Percentiles rank a stretch among this genome's conserved stretches.
Conservation (phyloP, 1,140 invertebrate species). For the Potamilus streckersoni region DNA sequence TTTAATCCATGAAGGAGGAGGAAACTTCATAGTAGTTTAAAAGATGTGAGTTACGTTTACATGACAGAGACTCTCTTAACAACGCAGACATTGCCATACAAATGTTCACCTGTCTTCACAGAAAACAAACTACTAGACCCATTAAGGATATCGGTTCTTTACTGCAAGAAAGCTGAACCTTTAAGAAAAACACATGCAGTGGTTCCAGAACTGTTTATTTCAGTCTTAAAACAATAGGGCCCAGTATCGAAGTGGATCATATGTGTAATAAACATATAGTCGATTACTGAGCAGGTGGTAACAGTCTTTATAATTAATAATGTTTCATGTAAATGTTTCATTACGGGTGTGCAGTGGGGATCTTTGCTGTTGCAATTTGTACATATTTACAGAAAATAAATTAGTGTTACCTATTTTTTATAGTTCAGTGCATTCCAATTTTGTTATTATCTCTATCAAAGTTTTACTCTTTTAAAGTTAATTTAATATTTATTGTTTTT, state of each 20-base stretch:
- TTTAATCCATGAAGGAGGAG: constrained; percentile 26
- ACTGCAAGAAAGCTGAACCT: constrained; percentile 21
- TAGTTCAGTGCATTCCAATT: no score
- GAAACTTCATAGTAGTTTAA: constrained; percentile 18
- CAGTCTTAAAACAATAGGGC: constrained; percentile 7
- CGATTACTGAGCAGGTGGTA: no score
- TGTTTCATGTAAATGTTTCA: no score
- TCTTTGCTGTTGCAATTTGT: no score
- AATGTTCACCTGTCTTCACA: constrained; percentile 16
- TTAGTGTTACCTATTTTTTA: no score
- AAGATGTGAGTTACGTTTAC: constrained; percentile 32
- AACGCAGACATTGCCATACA: constrained; percentile 24
- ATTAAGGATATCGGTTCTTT: constrained; percentile 9
- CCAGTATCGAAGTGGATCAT: constrained; percentile 5
- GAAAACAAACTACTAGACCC: constrained; percentile 22
- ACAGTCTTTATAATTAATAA: no score
- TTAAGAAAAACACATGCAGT: neutral
- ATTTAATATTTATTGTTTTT: no score
- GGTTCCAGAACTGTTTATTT: constrained; percentile 15
- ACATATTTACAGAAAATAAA: no score
- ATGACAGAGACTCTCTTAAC: constrained; percentile 20
- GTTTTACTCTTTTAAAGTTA: no score
- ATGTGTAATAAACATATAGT: no score
- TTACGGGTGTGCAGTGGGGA: no score
- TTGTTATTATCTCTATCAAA: no score